Conservation (phyloP, 2,797 vertebrate species). For the Lepus townsendii region DNA sequence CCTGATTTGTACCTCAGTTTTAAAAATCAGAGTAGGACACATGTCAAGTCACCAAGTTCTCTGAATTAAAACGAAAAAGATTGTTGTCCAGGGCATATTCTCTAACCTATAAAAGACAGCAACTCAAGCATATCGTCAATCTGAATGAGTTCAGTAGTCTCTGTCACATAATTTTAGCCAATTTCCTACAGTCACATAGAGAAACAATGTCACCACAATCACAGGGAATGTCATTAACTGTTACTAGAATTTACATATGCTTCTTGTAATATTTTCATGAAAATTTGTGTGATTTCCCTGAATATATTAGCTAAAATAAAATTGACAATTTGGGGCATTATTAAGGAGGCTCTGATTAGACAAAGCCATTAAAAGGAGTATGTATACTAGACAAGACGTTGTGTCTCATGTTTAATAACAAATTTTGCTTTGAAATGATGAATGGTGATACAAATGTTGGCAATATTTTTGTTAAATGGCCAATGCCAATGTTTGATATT, state of each 20-base stretch:
- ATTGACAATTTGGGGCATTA: not conserved
- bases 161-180: constrained; percentile 78
- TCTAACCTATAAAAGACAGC: not conserved
- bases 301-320: constrained; percentile 42
- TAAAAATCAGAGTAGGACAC: constrained; percentile 52
- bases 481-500: not conserved
- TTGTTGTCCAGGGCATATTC: constrained; percentile 66
- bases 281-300: not conserved
- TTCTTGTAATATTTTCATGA: constrained; percentile 60
- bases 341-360: not conserved
- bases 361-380: not conserved
- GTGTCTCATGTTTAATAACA: not conserved
- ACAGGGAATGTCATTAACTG: constrained; percentile 67
- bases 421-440: constrained; percentile 39
- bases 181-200: constrained; percentile 60
- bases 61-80: constrained; percentile 67
- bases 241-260: constrained; percentile 57
- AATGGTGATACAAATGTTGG: not conserved
- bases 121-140: constrained; percentile 60
- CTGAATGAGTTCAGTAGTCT: constrained; percentile 64
- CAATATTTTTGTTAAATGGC: not conserved
- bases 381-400: not conserved
- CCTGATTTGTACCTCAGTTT: constrained; percentile 34
- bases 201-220: constrained; percentile 61
- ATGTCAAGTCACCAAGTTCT: not conserved